These are phyloP conservation scores for Aquatica leii DNA, from an alignment of 2,888 invertebrate species.

Conservation along the genomic window DNA sequence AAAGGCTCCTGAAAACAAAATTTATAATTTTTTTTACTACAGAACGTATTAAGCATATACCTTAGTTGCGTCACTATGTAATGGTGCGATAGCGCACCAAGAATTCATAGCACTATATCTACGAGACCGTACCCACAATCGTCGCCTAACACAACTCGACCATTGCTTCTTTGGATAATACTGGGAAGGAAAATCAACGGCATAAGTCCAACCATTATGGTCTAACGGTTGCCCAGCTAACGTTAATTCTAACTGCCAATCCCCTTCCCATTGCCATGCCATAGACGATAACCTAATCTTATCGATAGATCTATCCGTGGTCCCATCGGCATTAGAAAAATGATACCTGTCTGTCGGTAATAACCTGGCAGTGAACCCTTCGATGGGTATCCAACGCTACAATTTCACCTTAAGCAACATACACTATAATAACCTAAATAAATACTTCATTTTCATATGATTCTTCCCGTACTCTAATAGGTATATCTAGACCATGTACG, in stretches of 20 bases:
- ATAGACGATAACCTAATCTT: constrained; percentile 88
- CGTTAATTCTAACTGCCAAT: constrained; percentile 87
- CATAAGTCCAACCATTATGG: constrained; percentile 94
- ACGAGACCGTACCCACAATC: constrained; percentile 89
- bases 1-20: constrained; percentile 79
- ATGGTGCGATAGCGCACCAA: constrained; percentile 90
- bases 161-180: constrained; percentile 84
- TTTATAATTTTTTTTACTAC: not conserved
- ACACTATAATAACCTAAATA: constrained; percentile 28
- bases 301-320: constrained; percentile 78
- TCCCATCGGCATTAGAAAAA: constrained; percentile 87
- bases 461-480: constrained; percentile 89
- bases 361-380: constrained; percentile 84
- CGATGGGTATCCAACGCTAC: constrained; percentile 87
- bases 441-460: constrained; percentile 88
- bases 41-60: constrained; percentile 50
- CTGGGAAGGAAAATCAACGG: constrained; percentile 87
- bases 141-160: constrained; percentile 88
- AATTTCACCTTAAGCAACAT: constrained; percentile 43
- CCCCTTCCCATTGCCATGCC: constrained; percentile 97
- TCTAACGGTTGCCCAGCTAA: constrained; percentile 87
- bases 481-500: constrained; percentile 88
- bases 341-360: constrained; percentile 88
- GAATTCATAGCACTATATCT: constrained; percentile 89
- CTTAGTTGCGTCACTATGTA: constrained; percentile 88